These are phyloP conservation scores for Drosophila diplacantha DNA, from an alignment of 2,888 invertebrate genomes.

Conservation along the genomic window DNA sequence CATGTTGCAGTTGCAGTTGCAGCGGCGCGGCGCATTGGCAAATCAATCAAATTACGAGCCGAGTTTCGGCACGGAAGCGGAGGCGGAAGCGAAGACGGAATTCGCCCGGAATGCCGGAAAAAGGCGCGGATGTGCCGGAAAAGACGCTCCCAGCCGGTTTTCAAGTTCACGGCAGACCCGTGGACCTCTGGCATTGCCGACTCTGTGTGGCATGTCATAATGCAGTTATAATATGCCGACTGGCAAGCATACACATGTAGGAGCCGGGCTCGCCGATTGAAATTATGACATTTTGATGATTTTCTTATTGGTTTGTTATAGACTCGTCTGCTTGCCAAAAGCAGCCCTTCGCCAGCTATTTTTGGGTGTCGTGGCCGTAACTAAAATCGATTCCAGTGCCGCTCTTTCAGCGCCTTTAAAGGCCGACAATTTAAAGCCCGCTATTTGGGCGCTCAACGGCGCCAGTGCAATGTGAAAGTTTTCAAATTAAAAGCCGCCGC, in stretches of 20 bases:
- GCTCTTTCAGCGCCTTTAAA: constrained; percentile 31
- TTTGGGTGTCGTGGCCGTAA: constrained; percentile 22
- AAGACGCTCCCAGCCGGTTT: constrained; percentile 26
- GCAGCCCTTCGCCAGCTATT: constrained; percentile 14
- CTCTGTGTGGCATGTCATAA: constrained; percentile 67
- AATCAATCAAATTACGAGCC: constrained; percentile 68
- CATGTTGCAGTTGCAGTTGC: constrained; percentile 49
- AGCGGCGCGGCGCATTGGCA: constrained; percentile 42
- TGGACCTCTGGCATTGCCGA: constrained; percentile 20
- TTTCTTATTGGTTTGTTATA: constrained; percentile 74
- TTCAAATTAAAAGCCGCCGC: constrained; percentile 41
- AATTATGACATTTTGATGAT: constrained; percentile 77
- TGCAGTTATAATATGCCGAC: constrained; percentile 65
- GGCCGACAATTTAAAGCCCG: constrained; percentile 41
- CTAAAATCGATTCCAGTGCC: constrained; percentile 48
- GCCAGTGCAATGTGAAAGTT: constrained; percentile 38
- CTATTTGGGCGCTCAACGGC: constrained; percentile 15
- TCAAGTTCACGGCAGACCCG: constrained; percentile 59
- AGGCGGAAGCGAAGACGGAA: constrained; percentile 4
- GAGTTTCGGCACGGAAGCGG: constrained; percentile 42
- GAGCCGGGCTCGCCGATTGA: constrained; percentile 53
- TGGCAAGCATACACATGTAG: constrained; percentile 15
- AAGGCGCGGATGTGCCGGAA: constrained; percentile 14
- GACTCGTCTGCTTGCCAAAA: constrained; percentile 33
- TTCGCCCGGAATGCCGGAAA: constrained; percentile 4